phyloP scores from a whole-genome alignment of 1,140 invertebrate species.

The Trialeurodes vaporariorum region DNA sequence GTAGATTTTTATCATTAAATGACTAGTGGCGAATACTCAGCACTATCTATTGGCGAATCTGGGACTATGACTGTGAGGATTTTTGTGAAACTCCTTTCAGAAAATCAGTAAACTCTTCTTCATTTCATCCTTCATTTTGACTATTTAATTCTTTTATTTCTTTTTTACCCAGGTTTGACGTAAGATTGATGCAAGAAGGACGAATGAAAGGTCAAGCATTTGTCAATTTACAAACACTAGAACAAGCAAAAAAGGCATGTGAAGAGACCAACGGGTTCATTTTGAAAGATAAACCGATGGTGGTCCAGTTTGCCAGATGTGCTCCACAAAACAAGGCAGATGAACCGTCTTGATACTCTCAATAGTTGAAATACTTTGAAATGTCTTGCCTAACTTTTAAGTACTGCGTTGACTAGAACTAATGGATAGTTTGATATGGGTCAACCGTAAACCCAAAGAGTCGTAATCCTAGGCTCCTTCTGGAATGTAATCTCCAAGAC shows the following conservation, averaged over 20 bases:
- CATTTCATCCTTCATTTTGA: no score
- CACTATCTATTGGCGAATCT: no score
- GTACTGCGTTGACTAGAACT: no score
- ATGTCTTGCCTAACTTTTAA: no score
- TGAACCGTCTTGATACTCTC: no score
- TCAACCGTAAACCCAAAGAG: no score
- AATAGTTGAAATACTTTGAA: no score
- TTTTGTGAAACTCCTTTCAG: constrained; percentile 35
- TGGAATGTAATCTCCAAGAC: no score
- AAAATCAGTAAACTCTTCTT: constrained; percentile 6
- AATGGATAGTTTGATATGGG: no score
- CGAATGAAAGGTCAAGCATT: constrained; percentile 95
- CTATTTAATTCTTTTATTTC: background rate
- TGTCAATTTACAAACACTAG: constrained; percentile 62
- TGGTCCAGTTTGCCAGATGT: constrained; percentile 75
- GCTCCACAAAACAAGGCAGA: constrained; percentile 33
- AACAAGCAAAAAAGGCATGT: constrained; percentile 59
- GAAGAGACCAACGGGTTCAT: constrained; percentile 81
- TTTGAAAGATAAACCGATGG: constrained; percentile 77
- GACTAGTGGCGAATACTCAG: no score
- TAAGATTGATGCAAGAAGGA: constrained; percentile 87
- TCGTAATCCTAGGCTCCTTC: no score
- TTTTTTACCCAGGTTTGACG: constrained; percentile 48
- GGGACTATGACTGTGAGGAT: constrained; percentile 22
- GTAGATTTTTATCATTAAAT: no score